Evolutionary conservation across 2,113 vertebrate genomes (phyloP).

Genomic region (Cebus imitator): DNA sequence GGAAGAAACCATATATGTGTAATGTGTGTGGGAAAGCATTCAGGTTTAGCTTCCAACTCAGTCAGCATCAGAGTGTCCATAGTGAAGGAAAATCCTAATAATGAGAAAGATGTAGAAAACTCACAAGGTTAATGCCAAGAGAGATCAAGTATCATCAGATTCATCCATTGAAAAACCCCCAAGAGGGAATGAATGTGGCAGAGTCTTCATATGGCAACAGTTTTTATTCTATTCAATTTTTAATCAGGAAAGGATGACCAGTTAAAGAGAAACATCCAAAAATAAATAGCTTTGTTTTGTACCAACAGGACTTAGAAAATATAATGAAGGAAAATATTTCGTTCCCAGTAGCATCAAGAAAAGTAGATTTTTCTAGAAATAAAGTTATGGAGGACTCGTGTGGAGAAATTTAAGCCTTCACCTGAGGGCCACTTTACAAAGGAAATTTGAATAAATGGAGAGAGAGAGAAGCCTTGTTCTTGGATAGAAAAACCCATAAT

Average conservation of each 20-base stretch:
- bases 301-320: background rate
- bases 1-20: constrained; percentile 76
- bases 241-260: constrained; percentile 29
- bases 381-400: background rate
- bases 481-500: background rate
- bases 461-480: background rate
- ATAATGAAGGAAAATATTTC: background rate
- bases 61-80: constrained; percentile 77
- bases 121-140: background rate
- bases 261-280: constrained; percentile 40
- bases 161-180: background rate
- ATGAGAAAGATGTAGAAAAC: background rate
- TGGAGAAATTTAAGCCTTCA: constrained; percentile 15
- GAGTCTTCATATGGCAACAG: constrained; percentile 20
- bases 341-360: constrained; percentile 20
- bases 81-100: constrained; percentile 67
- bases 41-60: constrained; percentile 77
- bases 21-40: constrained; percentile 74
- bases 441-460: background rate
- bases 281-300: constrained; percentile 32
- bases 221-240: constrained; percentile 26
- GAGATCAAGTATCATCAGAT: background rate
- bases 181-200: constrained; percentile 2
- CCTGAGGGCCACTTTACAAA: background rate
- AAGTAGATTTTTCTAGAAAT: constrained; percentile 42